Conservation (phyloP, 2,888 invertebrate genomes). For the Iphiclides podalirius region DNA sequence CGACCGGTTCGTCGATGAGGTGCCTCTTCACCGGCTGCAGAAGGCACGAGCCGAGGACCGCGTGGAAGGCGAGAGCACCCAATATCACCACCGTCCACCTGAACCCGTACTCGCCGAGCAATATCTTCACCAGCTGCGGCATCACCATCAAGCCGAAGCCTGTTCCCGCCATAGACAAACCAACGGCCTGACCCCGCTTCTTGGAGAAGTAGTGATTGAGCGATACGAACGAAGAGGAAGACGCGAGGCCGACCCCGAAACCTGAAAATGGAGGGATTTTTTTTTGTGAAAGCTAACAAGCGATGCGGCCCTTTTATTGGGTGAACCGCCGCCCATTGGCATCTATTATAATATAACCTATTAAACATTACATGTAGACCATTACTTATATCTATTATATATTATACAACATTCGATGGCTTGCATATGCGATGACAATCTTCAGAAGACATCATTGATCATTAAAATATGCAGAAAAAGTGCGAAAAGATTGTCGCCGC, state of each 20-base stretch:
- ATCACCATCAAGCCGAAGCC: slow-evolving; percentile 89
- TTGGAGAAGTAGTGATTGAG: slow-evolving; percentile 88
- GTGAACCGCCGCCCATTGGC: too few relatives aligned
- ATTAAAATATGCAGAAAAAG: too few relatives aligned
- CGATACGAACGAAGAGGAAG: slow-evolving; percentile 88
- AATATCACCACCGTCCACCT: slow-evolving; percentile 84
- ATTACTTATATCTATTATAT: too few relatives aligned
- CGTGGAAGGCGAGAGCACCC: slow-evolving; percentile 84
- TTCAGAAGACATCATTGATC: too few relatives aligned
- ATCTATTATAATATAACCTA: too few relatives aligned
- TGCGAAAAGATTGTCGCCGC: too few relatives aligned
- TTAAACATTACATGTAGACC: too few relatives aligned
- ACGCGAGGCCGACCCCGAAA: slow-evolving; percentile 87
- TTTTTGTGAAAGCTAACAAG: too few relatives aligned
- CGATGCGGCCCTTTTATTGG: too few relatives aligned
- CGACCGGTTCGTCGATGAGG: slow-evolving; percentile 79
- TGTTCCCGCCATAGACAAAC: slow-evolving; percentile 89
- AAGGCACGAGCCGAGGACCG: slow-evolving; percentile 83
- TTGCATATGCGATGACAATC: too few relatives aligned
- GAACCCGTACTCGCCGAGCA: slow-evolving; percentile 83
- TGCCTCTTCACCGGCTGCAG: slow-evolving; percentile 87
- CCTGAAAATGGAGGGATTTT: slow-evolving; percentile 65
- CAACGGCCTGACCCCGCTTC: slow-evolving; percentile 89
- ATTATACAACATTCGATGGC: too few relatives aligned
- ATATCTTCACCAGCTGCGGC: slow-evolving; percentile 85